Conservation (phyloP, 2,797 vertebrate genomes). For the Eurystomus glaucurus region DNA sequence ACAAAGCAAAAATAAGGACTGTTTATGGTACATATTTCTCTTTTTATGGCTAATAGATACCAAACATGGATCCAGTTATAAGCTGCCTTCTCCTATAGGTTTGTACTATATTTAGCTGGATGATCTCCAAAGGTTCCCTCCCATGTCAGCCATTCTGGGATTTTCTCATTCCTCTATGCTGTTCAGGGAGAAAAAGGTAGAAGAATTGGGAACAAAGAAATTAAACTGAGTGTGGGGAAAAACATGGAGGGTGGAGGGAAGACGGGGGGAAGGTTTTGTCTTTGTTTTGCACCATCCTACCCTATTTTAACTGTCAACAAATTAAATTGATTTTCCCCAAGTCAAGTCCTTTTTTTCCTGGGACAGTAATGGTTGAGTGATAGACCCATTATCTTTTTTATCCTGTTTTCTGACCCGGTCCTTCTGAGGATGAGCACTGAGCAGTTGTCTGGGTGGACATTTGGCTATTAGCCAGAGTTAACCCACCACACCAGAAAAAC, state of each 20-base stretch:
- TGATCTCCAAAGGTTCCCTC: background rate
- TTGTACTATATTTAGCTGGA: background rate
- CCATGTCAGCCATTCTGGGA: background rate
- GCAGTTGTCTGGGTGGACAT: no score
- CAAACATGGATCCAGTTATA: background rate
- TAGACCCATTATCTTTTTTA: no score
- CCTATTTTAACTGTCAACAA: background rate
- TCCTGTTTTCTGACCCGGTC: no score
- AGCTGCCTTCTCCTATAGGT: background rate
- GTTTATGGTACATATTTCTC: background rate
- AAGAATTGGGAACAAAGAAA: background rate
- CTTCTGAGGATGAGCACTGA: no score
- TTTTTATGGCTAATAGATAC: background rate
- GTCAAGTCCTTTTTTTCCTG: no score
- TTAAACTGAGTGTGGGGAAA: rapidly evolving
- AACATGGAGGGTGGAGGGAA: rapidly evolving
- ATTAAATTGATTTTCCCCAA: no score
- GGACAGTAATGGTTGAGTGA: no score
- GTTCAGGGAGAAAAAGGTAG: background rate
- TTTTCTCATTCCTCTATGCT: background rate
- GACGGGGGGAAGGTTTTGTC: background rate
- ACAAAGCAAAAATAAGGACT: background rate
- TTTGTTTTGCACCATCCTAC: background rate
- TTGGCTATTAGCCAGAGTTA: no score
- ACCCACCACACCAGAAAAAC: background rate